Conservation (phyloP, 2,113 vertebrate genomes). For the Odocoileus virginianus region DNA sequence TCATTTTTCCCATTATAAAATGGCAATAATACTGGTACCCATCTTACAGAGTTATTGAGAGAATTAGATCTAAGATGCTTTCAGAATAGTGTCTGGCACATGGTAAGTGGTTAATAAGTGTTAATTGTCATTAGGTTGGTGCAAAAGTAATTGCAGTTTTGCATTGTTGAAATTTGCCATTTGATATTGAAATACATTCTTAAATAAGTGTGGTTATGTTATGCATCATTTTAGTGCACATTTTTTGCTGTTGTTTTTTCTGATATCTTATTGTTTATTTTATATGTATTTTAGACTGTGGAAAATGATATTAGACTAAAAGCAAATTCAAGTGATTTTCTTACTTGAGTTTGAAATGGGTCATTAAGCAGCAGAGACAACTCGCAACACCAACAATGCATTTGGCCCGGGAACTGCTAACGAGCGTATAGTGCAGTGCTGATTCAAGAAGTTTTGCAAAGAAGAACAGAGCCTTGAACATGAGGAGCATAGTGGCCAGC, state of each 20-base stretch:
- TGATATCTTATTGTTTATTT: not conserved
- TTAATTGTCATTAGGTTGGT: not conserved
- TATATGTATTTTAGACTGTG: not conserved
- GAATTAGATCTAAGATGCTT: constrained; percentile 1
- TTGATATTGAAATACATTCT: not conserved
- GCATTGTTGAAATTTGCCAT: not conserved
- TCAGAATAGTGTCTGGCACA: not conserved
- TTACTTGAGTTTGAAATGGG: not conserved
- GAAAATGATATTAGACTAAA: not conserved
- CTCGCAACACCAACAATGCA: not conserved
- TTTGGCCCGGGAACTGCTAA: not conserved
- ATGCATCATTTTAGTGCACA: not conserved
- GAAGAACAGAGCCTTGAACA: not conserved
- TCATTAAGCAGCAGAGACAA: not conserved
- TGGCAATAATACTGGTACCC: not conserved
- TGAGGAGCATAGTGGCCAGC: not conserved
- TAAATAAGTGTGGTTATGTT: not conserved
- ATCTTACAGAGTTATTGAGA: not conserved
- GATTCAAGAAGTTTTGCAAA: not conserved
- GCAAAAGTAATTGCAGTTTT: not conserved
- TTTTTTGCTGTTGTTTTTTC: not conserved
- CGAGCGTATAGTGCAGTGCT: not conserved
- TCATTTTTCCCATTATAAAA: constrained; percentile 13
- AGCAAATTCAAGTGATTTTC: not conserved
- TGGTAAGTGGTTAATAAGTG: not conserved